phyloP scores from a whole-genome alignment of 1,140 invertebrate species.

The Drosophila murphyi region DNA sequence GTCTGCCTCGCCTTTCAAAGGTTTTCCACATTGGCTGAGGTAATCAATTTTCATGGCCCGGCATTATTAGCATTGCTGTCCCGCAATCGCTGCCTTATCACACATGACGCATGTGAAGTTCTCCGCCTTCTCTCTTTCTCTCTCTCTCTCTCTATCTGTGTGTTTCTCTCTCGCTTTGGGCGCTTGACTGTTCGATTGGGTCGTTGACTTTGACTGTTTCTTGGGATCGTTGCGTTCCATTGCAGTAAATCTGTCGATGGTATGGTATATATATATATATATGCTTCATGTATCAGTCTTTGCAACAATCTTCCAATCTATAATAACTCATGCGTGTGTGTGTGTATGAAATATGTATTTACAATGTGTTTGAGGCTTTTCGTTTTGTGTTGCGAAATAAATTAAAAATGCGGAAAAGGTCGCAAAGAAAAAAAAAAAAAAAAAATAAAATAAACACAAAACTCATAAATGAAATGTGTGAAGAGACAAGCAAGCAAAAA shows the following conservation, averaged over 20 bases:
- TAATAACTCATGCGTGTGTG: slow-evolving; percentile 33
- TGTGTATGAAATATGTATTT: slow-evolving; percentile 24
- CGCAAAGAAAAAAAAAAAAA: not conserved
- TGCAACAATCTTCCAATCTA: slow-evolving; percentile 30
- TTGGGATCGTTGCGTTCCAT: slow-evolving; percentile 52
- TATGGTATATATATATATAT: slow-evolving; percentile 1
- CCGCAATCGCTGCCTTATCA: slow-evolving; percentile 37
- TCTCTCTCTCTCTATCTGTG: not conserved
- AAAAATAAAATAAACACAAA: not conserved
- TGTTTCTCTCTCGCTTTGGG: too few relatives aligned
- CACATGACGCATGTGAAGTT: slow-evolving; percentile 33
- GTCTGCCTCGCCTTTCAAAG: slow-evolving; percentile 57
- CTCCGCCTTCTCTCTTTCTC: slow-evolving; percentile 3
- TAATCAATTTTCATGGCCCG: slow-evolving; percentile 55
- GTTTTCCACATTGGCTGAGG: slow-evolving; percentile 47
- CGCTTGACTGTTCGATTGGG: slow-evolving; percentile 21
- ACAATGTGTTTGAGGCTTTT: slow-evolving; percentile 13
- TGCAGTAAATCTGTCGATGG: slow-evolving; percentile 78
- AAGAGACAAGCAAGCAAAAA: slow-evolving; percentile 20
- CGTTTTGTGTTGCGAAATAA: slow-evolving; percentile 38
- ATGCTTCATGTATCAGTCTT: slow-evolving; percentile 43
- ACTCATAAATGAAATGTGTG: slow-evolving; percentile 40
- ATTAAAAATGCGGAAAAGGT: slow-evolving; percentile 57
- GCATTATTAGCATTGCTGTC: slow-evolving; percentile 25
- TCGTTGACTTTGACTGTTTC: slow-evolving; percentile 57